phyloP scores from a whole-genome alignment of 2,113 vertebrate genomes.

The Melanostigma gelatinosum region DNA sequence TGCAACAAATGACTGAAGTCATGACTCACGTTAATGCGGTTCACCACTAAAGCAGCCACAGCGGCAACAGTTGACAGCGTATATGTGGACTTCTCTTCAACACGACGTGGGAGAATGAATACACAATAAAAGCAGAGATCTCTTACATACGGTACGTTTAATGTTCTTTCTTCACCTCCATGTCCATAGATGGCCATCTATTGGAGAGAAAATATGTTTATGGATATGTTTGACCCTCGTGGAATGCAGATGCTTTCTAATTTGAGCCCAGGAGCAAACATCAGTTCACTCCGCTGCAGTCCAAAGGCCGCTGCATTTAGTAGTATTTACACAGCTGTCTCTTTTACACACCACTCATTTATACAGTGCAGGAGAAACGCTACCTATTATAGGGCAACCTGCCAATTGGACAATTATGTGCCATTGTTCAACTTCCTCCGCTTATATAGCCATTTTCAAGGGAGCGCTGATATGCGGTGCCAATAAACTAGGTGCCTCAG shows the following conservation, averaged over 20 bases:
- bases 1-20: neutral
- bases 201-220: constrained; percentile 73
- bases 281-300: constrained; percentile 53
- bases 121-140: constrained; percentile 2
- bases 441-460: constrained; percentile 68
- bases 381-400: constrained; percentile 54
- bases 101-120: neutral
- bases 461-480: constrained; percentile 10
- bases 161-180: constrained; percentile 30
- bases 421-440: constrained; percentile 49
- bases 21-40: neutral
- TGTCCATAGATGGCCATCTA: constrained; percentile 71
- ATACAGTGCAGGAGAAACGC: constrained; percentile 40
- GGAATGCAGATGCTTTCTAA: constrained; percentile 77
- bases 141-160: constrained; percentile 26
- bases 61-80: neutral
- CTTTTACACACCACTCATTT: constrained; percentile 50
- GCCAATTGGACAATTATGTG: constrained; percentile 36
- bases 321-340: constrained; percentile 71
- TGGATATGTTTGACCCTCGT: constrained; percentile 70
- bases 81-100: constrained; percentile 8
- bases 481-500: neutral
- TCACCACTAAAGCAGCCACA: neutral
- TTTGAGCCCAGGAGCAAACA: constrained; percentile 69
- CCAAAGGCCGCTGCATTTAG: constrained; percentile 42